Conservation (phyloP, 2,888 invertebrate genomes). For the Latrodectus hesperus region DNA sequence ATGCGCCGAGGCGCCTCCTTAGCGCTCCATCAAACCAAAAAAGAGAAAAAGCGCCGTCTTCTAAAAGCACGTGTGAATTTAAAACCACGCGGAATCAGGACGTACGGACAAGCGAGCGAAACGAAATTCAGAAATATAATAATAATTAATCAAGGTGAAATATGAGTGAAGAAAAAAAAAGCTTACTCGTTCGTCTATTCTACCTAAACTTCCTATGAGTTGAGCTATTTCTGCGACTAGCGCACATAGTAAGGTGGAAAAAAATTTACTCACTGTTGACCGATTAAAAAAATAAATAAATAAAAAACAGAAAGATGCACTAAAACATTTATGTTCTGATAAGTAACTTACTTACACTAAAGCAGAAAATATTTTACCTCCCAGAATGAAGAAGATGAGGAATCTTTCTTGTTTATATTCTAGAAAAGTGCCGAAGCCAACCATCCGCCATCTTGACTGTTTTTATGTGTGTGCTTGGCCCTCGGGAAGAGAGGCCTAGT, state of each 20-base stretch:
- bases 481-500: conserved; percentile 51
- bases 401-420: conserved; percentile 67
- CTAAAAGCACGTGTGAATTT: conserved; percentile 41
- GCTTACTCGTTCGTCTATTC: background rate
- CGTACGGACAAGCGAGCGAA: background rate
- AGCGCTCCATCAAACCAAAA: conserved; percentile 12
- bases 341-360: conserved; percentile 21
- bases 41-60: conserved; percentile 24
- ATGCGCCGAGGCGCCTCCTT: conserved; percentile 48
- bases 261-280: conserved; percentile 43
- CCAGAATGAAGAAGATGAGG: conserved; percentile 46
- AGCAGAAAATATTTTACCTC: conserved; percentile 58
- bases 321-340: conserved; percentile 14
- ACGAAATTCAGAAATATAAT: conserved; percentile 21
- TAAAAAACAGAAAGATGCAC: conserved; percentile 26
- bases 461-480: conserved; percentile 60
- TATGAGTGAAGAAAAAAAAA: conserved; percentile 31
- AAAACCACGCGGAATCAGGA: conserved; percentile 20
- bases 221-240: conserved; percentile 6
- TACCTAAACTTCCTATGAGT: background rate
- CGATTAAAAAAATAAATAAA: conserved; percentile 44
- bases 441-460: conserved; percentile 69
- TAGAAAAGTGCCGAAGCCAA: conserved; percentile 68
- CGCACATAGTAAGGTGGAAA: background rate
- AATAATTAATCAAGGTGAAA: conserved; percentile 41